Evolutionary conservation across 2,797 vertebrate species (phyloP).

Genomic region (Argyrosomus regius): DNA sequence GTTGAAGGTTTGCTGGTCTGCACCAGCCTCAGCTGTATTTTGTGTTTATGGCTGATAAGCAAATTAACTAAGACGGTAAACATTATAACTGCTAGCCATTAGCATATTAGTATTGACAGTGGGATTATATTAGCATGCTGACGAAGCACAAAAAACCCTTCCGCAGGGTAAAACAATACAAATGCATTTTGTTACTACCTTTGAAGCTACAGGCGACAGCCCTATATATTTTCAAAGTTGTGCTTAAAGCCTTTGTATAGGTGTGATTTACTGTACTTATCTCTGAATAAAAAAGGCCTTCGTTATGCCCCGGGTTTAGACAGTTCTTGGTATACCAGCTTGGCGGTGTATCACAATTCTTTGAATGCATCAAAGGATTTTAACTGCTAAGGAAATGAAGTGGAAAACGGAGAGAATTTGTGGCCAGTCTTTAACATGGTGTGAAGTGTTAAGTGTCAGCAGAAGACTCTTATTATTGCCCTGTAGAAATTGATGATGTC

Average conservation of each 20-base stretch:
- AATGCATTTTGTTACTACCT: constrained; percentile 12
- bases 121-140: neutral
- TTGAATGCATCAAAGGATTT: constrained; percentile 60
- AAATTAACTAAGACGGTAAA: neutral
- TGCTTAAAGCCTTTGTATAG: constrained; percentile 13
- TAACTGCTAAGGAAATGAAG: constrained; percentile 60
- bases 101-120: neutral
- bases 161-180: neutral
- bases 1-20: too few species aligned
- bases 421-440: constrained; percentile 62
- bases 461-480: constrained; percentile 72
- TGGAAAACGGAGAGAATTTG: constrained; percentile 47
- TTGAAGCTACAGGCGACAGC: neutral
- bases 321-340: constrained; percentile 16
- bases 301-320: constrained; percentile 29
- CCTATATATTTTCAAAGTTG: constrained; percentile 19
- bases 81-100: neutral
- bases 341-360: constrained; percentile 43
- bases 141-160: neutral
- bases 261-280: constrained; percentile 32
- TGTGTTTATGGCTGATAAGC: neutral
- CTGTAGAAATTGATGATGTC: constrained; percentile 80
- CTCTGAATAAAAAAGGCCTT: constrained; percentile 45
- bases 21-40: neutral
- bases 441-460: constrained; percentile 67